Percentiles rank a stretch among this genome's conserved stretches.
Evolutionary conservation across 2,113 vertebrate genomes (phyloP).

Genomic region (Hyaena hyaena): DNA sequence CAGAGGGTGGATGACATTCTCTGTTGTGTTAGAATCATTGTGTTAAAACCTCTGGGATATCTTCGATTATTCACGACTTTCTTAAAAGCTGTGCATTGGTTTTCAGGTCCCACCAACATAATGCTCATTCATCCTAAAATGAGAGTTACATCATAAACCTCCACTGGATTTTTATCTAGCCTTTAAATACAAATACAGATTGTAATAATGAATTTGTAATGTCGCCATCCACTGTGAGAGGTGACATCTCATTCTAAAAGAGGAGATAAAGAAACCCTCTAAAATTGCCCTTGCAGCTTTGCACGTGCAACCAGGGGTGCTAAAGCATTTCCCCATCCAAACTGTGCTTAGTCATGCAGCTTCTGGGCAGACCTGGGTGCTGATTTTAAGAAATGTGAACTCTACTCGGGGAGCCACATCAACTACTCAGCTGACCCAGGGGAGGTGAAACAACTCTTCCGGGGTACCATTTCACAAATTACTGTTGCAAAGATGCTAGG

Average conservation of each 20-base stretch:
- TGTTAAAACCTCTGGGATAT: background rate
- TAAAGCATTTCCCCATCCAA: constrained; percentile 75
- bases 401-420: constrained; percentile 56
- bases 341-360: constrained; percentile 66
- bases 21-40: background rate
- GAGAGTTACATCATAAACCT: background rate
- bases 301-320: constrained; percentile 67
- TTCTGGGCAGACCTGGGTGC: constrained; percentile 80
- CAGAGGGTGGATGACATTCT: background rate
- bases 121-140: background rate
- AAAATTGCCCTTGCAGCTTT: constrained; percentile 53
- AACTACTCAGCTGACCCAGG: constrained; percentile 77
- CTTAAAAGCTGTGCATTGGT: background rate
- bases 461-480: constrained; percentile 71
- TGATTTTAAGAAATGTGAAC: constrained; percentile 60
- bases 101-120: background rate
- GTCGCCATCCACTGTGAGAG: background rate
- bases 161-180: background rate
- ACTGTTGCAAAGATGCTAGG: constrained; percentile 19
- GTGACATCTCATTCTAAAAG: background rate
- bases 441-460: constrained; percentile 75
- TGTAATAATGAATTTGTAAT: constrained; percentile 18
- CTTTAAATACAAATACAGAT: background rate
- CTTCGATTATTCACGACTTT: background rate
- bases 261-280: constrained; percentile 26